phyloP scores from a whole-genome alignment of 1,140 invertebrate species.

The Apis laboriosa region DNA sequence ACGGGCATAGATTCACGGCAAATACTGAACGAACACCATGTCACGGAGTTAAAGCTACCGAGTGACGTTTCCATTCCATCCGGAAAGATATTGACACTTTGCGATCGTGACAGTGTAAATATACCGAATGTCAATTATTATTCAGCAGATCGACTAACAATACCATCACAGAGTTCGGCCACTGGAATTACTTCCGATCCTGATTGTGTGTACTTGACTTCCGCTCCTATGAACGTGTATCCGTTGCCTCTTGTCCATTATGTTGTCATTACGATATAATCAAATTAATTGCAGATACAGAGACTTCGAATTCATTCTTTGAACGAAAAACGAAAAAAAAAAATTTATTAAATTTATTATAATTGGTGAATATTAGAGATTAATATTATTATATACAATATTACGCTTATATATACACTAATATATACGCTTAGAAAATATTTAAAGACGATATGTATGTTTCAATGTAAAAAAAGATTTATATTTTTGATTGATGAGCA shows the following conservation, averaged over 20 bases:
- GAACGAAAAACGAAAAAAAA: no score
- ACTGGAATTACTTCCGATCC: constrained; percentile 75
- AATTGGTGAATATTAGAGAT: no score
- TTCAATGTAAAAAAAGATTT: no score
- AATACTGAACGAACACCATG: constrained; percentile 64
- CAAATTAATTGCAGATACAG: neutral
- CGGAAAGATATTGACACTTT: constrained; percentile 55
- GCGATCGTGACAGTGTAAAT: constrained; percentile 53
- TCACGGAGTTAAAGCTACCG: constrained; percentile 56
- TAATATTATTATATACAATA: no score
- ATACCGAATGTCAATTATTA: constrained; percentile 62
- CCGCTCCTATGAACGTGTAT: constrained; percentile 56
- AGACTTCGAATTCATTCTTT: neutral
- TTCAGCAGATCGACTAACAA: constrained; percentile 43
- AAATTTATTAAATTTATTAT: no score
- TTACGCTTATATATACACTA: no score
- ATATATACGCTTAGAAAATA: no score
- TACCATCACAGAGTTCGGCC: constrained; percentile 56
- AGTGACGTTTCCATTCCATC: constrained; percentile 54
- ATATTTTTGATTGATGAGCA: no score
- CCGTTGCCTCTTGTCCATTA: constrained; percentile 7
- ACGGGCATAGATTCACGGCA: constrained; percentile 48
- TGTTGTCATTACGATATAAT: constrained; percentile 2
- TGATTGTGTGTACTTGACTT: constrained; percentile 72
- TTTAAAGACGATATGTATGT: no score